A percentile compares a stretch with the other conserved stretches of the same genome.
These are phyloP conservation scores for Taurulus bubalis DNA, from an alignment of 2,113 vertebrate genomes.

Conservation along the genomic window DNA sequence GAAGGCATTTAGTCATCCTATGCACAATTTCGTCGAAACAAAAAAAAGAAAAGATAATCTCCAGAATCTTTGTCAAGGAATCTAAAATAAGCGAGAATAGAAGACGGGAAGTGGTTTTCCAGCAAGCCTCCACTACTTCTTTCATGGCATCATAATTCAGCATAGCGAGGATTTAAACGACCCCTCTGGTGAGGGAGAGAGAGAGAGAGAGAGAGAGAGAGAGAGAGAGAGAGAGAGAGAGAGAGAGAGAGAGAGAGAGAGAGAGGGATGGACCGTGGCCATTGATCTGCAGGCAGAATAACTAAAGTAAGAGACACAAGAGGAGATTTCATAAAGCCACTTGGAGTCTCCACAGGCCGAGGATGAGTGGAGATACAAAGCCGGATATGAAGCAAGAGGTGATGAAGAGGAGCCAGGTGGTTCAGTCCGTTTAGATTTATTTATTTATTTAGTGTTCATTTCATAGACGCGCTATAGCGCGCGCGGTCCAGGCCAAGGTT, in stretches of 20 bases:
- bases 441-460: background rate
- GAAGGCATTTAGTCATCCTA: background rate
- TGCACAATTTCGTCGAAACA: background rate
- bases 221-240: background rate
- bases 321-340: slow-evolving; percentile 39
- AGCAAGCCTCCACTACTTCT: slow-evolving; percentile 23
- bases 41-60: background rate
- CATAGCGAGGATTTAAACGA: slow-evolving; percentile 1
- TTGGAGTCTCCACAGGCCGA: slow-evolving; percentile 32
- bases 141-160: slow-evolving; percentile 10
- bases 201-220: background rate
- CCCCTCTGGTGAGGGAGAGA: slow-evolving; percentile 3
- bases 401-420: slow-evolving; percentile 52
- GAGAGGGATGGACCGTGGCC: slow-evolving; percentile 52
- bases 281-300: slow-evolving; percentile 54
- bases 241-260: slow-evolving; percentile 3
- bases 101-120: slow-evolving; percentile 19
- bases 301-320: slow-evolving; percentile 53
- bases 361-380: slow-evolving; percentile 39
- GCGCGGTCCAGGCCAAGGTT: slow-evolving; percentile 23
- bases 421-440: slow-evolving; percentile 24
- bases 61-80: background rate
- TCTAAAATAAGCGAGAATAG: background rate
- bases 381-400: slow-evolving; percentile 44
- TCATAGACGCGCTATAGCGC: slow-evolving; percentile 10